A percentile compares a stretch with the other conserved stretches of the same genome.
phyloP scores from a whole-genome alignment of 2,113 vertebrate genomes.

The Triplophysa dalaica region DNA sequence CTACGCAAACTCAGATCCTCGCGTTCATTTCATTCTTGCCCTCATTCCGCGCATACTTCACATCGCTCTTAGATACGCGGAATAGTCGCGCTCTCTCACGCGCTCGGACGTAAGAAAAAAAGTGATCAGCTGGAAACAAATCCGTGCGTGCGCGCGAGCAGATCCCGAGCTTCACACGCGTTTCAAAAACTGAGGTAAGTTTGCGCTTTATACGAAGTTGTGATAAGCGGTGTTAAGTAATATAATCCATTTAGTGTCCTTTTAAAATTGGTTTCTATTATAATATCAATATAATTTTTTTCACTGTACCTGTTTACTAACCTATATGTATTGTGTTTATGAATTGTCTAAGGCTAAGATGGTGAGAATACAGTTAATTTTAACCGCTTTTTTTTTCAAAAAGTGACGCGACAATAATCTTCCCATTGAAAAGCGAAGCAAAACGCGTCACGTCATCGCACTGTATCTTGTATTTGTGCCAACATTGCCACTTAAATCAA shows the following conservation, averaged over 20 bases:
- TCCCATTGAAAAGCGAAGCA: background rate
- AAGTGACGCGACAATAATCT: background rate
- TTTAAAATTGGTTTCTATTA: background rate
- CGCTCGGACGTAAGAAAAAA: constrained; percentile 37
- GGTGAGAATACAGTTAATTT: background rate
- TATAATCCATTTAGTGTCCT: background rate
- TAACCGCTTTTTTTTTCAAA: background rate
- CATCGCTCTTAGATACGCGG: constrained; percentile 85
- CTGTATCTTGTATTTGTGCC: background rate
- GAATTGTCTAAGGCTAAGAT: background rate
- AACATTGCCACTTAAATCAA: background rate
- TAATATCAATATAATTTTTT: background rate
- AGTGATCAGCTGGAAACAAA: constrained; percentile 40
- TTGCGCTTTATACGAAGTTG: constrained; percentile 20
- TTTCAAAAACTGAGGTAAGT: constrained; percentile 31
- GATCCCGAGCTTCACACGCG: background rate
- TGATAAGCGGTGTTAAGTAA: background rate
- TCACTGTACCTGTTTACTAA: background rate
- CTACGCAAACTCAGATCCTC: constrained; percentile 80
- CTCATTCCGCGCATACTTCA: constrained; percentile 97
- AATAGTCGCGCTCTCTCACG: constrained; percentile 75
- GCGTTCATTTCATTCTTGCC: constrained; percentile 98
- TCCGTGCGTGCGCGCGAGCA: constrained; percentile 11
- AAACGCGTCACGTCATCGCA: background rate
- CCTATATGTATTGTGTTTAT: background rate